Base-by-base conservation (phyloP, 2,888 invertebrate genomes). In the Drosophila siamana region DNA sequence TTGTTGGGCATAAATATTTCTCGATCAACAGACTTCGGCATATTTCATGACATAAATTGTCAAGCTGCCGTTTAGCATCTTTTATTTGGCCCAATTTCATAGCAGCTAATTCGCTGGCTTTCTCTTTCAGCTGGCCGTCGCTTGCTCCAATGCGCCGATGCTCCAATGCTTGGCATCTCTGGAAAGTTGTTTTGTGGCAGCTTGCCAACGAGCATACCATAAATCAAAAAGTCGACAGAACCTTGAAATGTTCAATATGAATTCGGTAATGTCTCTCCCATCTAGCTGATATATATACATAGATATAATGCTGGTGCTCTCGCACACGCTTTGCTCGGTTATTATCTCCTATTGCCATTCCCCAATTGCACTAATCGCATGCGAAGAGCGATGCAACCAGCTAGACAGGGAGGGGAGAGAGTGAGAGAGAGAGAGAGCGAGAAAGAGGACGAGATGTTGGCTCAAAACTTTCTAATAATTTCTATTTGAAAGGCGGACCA, bases 401-500 rank as follows among this genome's bases (percentile, higher is more conserved):
- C 13, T n/a, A n/a, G n/a, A n/a, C n/a, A n/a, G n/a, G n/a, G n/a
- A 9, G 28, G n/a, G 0, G 38, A 38, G 47, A 36, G 13, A 8
- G 15, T 13, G 8, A 22, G 9, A 33, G 15, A 8, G 11, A 43
- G 13, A 13, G 19, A 19, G 26, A 13, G 11, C 9, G 22, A 26
- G 41, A 16, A 9, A 28, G 40, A 19, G 24, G 11, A n/a, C n/a
- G n/a, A 40, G 16, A n/a, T 40, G 11, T 13, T 38, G 36, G 36
- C 48, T 72, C 55, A 48, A 83, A 83, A 83, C 83, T 83, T 83
- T 83, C 75, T 68, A 82, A 83, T 83, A 80, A 83, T 83, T 83
- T 86, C 76, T 83, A 86, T 83, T 83, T 86, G 76, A 86, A 83
- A 86, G 82, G 72, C 68, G 61, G 48, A 64, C 62, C 77, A 69